phyloP scores from a whole-genome alignment of 1,140 invertebrate species.

The Aphelenchoides fujianensis region DNA sequence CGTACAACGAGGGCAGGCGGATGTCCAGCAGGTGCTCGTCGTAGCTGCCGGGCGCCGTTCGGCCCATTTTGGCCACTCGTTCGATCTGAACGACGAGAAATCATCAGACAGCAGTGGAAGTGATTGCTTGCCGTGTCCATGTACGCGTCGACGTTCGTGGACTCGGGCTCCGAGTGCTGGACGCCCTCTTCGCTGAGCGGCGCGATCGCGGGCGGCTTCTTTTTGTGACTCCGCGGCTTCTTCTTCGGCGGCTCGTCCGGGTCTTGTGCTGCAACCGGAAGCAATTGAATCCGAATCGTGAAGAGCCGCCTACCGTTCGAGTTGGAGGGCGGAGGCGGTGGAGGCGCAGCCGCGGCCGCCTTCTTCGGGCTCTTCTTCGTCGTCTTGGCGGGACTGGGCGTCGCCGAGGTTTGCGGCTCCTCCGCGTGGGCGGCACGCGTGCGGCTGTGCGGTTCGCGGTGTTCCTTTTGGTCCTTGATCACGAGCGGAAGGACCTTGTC shows the following conservation, averaged over 20 bases:
- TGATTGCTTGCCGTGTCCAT: constrained; percentile 20
- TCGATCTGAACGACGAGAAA: constrained; percentile 13
- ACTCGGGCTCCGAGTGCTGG: constrained; percentile 12
- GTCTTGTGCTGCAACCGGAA: background rate
- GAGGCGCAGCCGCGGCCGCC: background rate
- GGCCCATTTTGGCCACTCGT: constrained; percentile 24
- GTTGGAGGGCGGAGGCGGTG: too few relatives aligned
- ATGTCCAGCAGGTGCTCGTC: constrained; percentile 1
- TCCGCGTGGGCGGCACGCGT: background rate
- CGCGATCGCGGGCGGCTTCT: too few relatives aligned
- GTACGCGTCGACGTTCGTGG: constrained; percentile 13
- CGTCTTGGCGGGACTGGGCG: background rate
- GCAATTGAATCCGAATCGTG: background rate
- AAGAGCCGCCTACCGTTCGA: background rate
- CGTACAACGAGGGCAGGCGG: background rate
- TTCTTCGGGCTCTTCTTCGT: background rate
- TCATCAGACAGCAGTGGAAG: too few relatives aligned
- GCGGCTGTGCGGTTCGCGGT: background rate
- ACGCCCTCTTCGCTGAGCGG: too few relatives aligned
- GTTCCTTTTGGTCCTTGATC: constrained; percentile 6
- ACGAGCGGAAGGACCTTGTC: constrained; percentile 8
- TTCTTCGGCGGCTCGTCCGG: background rate
- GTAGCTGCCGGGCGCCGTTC: constrained; percentile 5
- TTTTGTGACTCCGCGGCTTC: constrained; percentile 4
- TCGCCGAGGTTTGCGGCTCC: constrained; percentile 5